Evolutionary conservation across 2,113 vertebrate genomes (phyloP).

Genomic region (Solenodon paradoxus): DNA sequence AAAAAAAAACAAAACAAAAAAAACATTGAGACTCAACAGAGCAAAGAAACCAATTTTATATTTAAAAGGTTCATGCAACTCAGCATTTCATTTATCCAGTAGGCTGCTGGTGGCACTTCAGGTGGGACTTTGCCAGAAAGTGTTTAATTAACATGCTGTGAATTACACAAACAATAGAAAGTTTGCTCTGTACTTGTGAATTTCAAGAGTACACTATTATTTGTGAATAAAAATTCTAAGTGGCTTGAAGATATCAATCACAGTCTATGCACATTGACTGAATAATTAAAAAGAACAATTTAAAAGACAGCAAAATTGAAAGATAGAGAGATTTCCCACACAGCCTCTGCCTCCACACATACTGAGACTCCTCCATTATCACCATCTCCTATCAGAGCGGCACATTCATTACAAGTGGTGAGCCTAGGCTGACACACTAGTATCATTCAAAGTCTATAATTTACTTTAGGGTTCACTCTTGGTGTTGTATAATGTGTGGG

Average conservation of each 20-base stretch:
- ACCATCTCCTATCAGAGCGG: neutral
- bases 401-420: neutral
- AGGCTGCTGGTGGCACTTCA: neutral
- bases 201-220: neutral
- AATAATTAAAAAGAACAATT: too few species aligned
- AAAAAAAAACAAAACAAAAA: neutral
- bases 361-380: neutral
- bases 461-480: neutral
- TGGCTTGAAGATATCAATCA: neutral
- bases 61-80: constrained; percentile 24
- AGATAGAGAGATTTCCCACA: neutral
- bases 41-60: constrained; percentile 26
- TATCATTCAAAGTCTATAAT: neutral
- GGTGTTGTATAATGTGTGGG: neutral
- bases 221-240: neutral
- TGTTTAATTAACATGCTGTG: neutral
- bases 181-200: neutral
- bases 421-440: neutral
- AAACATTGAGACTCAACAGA: neutral
- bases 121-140: neutral
- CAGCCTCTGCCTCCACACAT: neutral
- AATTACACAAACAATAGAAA: neutral
- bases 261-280: neutral
- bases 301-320: neutral
- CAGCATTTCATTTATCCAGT: neutral